Evolutionary conservation across 2,888 invertebrate genomes (phyloP), one percentile per base, ranked within the genome.

Genomic region (Dascillus cervinus): DNA sequence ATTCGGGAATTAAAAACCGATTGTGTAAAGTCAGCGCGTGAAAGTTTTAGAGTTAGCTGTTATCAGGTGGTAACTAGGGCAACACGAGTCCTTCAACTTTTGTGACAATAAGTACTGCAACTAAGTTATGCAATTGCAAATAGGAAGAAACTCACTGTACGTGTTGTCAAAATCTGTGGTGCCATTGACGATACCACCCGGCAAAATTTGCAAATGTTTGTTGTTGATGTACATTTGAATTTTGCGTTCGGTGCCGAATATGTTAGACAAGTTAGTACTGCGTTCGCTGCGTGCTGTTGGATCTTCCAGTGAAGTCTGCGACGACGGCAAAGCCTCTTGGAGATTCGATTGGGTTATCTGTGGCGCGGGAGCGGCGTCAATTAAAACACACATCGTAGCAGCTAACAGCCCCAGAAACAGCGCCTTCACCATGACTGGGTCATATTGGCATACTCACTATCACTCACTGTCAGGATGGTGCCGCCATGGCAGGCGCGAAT

Each of bases 211-310:
- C 49, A 88, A 74, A 64, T 82, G 81, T 52, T 80, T 76, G 70
- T 86, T 82, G 70, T 82, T 85, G 67, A 88, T 79, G 71, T 79
- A 84, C 75, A 88, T 75, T 69, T 82, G 82, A 58, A 87, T 84
- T 61, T 82, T 84, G 54, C 85, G 73, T 46, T 79, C 76, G 39
- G 82, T 77, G 62, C 85, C 84, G 52, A 82, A 80, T 62, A 84
- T 78, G 68, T 83, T 82, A 58, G 83, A 82, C 59, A 85, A 72
- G 69, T 82, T 82, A 55, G 85, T 82, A 58, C 82, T 82, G 60
- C 86, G 79, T 67, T 84, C 79, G 64, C 77, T 77, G 62, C 79
- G 75, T 66, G 73, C 60, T 37, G 66, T 58, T 41, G 58, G 43
- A 34, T 49, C 52, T 30, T 43, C 44, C 29, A 38, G 32, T 15